These are phyloP conservation scores for Callipepla squamata DNA, from an alignment of 2,113 vertebrate genomes.

Conservation along the genomic window DNA sequence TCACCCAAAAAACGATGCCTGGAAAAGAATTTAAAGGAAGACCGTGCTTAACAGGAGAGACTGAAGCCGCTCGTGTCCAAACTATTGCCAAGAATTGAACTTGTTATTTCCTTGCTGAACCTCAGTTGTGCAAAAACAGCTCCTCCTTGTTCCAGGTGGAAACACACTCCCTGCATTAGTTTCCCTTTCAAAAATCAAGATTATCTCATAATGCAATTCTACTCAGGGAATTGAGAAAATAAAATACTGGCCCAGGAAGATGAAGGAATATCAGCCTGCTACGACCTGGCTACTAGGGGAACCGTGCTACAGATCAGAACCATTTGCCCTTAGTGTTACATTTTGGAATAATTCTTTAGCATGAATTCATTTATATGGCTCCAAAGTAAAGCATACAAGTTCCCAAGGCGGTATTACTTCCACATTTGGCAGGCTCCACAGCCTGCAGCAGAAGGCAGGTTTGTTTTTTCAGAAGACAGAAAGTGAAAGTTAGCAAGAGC, in stretches of 20 bases:
- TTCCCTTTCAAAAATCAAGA: neutral
- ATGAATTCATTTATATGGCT: too few relatives aligned
- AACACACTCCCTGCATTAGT: neutral
- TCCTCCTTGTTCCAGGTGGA: neutral
- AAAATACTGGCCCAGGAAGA: neutral
- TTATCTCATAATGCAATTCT: neutral
- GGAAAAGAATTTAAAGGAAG: neutral
- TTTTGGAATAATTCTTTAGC: neutral
- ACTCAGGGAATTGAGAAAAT: neutral
- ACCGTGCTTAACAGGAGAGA: neutral
- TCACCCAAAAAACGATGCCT: neutral
- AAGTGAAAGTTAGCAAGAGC: neutral
- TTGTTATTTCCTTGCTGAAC: neutral
- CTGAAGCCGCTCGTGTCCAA: neutral
- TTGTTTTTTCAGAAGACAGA: neutral
- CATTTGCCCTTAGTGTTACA: neutral
- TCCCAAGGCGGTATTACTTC: neutral
- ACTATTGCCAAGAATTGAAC: neutral
- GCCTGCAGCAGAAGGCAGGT: neutral
- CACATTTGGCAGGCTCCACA: neutral
- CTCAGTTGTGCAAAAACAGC: neutral
- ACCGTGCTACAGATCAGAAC: neutral
- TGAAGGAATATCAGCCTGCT: neutral
- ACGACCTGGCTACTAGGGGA: neutral
- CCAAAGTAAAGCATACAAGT: neutral